A percentile compares a stretch with the other conserved stretches of the same genome.
phyloP scores from a whole-genome alignment of 2,888 invertebrate genomes.

The Drosophila maculinotata region DNA sequence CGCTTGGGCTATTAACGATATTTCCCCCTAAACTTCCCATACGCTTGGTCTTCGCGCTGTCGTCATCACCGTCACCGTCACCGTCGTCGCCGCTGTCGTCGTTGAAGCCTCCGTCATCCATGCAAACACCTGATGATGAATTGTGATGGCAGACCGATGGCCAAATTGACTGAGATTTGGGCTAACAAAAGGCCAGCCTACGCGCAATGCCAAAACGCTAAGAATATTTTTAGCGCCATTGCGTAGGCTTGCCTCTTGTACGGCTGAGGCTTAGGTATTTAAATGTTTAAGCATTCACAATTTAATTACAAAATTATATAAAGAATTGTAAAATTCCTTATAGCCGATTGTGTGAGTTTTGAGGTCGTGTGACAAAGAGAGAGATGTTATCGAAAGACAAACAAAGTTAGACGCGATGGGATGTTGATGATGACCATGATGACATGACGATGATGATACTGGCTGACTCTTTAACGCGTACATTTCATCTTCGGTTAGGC shows the following conservation, averaged over 20 bases:
- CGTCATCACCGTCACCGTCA: slow-evolving; percentile 39
- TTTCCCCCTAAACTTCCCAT: slow-evolving; percentile 26
- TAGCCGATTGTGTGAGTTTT: slow-evolving; percentile 69
- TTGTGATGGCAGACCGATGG: slow-evolving; percentile 56
- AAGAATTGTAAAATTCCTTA: slow-evolving; percentile 83
- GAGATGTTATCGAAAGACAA: slow-evolving; percentile 37
- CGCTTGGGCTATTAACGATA: slow-evolving; percentile 48
- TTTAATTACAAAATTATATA: slow-evolving; percentile 73
- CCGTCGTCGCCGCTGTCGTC: slow-evolving; percentile 43
- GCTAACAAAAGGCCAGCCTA: slow-evolving; percentile 68
- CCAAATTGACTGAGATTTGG: slow-evolving; percentile 58
- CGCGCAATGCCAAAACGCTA: slow-evolving; percentile 27
- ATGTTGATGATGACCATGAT: slow-evolving; percentile 45
- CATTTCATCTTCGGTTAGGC: slow-evolving; percentile 49
- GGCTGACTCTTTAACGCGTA: slow-evolving; percentile 52
- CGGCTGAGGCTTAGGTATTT: slow-evolving; percentile 71
- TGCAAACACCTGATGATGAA: slow-evolving; percentile 61
- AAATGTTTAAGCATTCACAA: slow-evolving; percentile 67
- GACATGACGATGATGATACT: slow-evolving; percentile 55
- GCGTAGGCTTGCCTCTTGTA: slow-evolving; percentile 60
- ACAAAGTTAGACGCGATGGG: slow-evolving; percentile 65
- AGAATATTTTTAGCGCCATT: slow-evolving; percentile 23
- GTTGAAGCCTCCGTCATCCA: slow-evolving; percentile 54
- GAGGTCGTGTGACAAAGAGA: slow-evolving; percentile 54
- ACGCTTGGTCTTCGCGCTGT: slow-evolving; percentile 39